Evolutionary conservation across 2,888 invertebrate species (phyloP).

Genomic region (Clepsis dumicolana): DNA sequence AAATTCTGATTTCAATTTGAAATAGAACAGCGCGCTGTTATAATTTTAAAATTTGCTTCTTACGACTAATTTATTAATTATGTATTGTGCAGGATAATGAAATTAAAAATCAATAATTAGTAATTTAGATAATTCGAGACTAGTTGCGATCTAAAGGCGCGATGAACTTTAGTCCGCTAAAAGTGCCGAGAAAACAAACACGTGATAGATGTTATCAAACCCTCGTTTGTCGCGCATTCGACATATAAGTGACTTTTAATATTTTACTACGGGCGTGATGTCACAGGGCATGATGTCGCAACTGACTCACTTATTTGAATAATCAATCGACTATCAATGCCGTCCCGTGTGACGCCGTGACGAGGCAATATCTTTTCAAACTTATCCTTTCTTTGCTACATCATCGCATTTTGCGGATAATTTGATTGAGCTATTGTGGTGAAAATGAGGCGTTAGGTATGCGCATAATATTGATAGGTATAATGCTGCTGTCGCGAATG

Average conservation of each 20-base stretch:
- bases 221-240: slow-evolving; percentile 55
- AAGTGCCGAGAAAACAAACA: background rate
- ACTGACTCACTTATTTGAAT: slow-evolving; percentile 65
- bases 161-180: background rate
- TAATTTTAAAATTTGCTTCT: too few relatives aligned
- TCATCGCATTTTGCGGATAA: slow-evolving; percentile 56
- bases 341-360: slow-evolving; percentile 71
- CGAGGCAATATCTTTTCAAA: slow-evolving; percentile 72
- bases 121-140: too few relatives aligned
- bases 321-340: slow-evolving; percentile 80
- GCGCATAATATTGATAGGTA: slow-evolving; percentile 16
- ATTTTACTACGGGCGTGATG: slow-evolving; percentile 48
- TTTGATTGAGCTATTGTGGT: slow-evolving; percentile 76
- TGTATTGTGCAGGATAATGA: too few relatives aligned
- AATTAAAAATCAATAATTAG: too few relatives aligned
- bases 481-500: background rate
- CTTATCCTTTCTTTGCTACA: slow-evolving; percentile 53
- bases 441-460: slow-evolving; percentile 50
- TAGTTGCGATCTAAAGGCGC: too few relatives aligned
- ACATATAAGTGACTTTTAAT: slow-evolving; percentile 55
- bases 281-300: slow-evolving; percentile 51
- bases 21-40: too few relatives aligned
- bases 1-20: too few relatives aligned
- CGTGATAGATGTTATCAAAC: slow-evolving; percentile 53
- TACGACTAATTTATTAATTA: too few relatives aligned